Evolutionary conservation across 2,113 vertebrate species (phyloP), one percentile per base, ranked within the genome.

Genomic region (Colaptes auratus): DNA sequence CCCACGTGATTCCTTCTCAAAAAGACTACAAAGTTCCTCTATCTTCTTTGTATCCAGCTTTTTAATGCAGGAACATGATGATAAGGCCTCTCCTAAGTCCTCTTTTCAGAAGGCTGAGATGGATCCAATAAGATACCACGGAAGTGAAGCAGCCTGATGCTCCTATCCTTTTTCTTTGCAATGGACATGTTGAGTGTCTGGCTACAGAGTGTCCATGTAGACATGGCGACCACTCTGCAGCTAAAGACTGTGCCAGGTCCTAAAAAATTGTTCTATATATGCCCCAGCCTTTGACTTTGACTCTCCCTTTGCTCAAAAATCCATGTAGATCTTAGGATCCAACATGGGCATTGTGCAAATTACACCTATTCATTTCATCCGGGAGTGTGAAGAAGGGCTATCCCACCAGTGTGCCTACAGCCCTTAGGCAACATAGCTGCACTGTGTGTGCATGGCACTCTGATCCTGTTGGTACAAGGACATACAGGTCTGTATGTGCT

Each of bases 41-140:
- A 39, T 39, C 48, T 21, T 19, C 28, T 30, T 30, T 30, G 28
- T 56, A 56, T 28, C 27, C 55, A 56, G 28, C 28, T 16, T 30
- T 56, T 56, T 16, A 56, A 56, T 56, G 27, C 28, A 17, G 55
- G 28, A 56, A 30, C 55, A 56, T 56, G 55, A 9, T 56, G 55
- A 56, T 30, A 56, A 55, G 53, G 53, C 8, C 25, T 55, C 27
- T 15, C 53, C 13, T 28, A 55, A 56, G 55, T 30, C 28, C 28
- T 56, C 28, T 56, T 30, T 56, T 56, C 55, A 30, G 15, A 28
- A 56, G 55, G 53, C 7, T 14, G 25, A 72, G 18, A 48, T 39
- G 20, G 33, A 64, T 58, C 17, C 50, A 64, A 12, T 78, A 55
- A 72, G 23, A n/a, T 55, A n/a, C 1, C 0, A 0, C 42, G 55